Conservation (phyloP, 2,113 vertebrate species). For the Ptyas mucosa region DNA sequence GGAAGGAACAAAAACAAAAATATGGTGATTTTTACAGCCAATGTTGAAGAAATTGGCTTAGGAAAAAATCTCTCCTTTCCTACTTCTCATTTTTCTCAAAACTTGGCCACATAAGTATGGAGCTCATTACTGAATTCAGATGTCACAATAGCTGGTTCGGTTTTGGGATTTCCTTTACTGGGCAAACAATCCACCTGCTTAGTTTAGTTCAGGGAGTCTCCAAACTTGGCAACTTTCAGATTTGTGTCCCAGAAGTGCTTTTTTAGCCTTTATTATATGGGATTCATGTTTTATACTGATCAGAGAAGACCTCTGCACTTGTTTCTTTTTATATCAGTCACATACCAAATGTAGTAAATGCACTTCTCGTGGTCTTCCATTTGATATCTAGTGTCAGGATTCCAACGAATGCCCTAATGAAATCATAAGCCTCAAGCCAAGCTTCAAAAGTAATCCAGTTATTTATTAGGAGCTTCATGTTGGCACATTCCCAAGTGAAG, state of each 20-base stretch:
- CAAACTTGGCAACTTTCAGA: too few species aligned
- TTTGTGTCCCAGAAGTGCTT: too few species aligned
- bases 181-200: not conserved
- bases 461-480: too few species aligned
- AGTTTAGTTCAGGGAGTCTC: not conserved
- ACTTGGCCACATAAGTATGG: not conserved
- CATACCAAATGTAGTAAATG: not conserved
- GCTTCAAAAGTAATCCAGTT: too few species aligned
- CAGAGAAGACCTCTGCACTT: not conserved
- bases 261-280: not conserved
- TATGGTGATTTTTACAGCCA: slow-evolving; percentile 47
- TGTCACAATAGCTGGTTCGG: not conserved
- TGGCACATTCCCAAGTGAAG: too few species aligned
- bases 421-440: too few species aligned
- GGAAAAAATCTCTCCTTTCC: slow-evolving; percentile 42
- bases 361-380: not conserved
- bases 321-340: not conserved
- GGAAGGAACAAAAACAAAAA: slow-evolving; percentile 51
- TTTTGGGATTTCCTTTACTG: not conserved
- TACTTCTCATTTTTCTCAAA: slow-evolving; percentile 6
- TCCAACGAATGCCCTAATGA: too few species aligned
- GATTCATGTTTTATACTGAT: not conserved
- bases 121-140: not conserved
- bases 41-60: slow-evolving; percentile 36
- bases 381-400: not conserved